A percentile compares a stretch with the other conserved stretches of the same genome.
Conservation (phyloP, 2,888 invertebrate species). For the Eupithecia exiguata region DNA sequence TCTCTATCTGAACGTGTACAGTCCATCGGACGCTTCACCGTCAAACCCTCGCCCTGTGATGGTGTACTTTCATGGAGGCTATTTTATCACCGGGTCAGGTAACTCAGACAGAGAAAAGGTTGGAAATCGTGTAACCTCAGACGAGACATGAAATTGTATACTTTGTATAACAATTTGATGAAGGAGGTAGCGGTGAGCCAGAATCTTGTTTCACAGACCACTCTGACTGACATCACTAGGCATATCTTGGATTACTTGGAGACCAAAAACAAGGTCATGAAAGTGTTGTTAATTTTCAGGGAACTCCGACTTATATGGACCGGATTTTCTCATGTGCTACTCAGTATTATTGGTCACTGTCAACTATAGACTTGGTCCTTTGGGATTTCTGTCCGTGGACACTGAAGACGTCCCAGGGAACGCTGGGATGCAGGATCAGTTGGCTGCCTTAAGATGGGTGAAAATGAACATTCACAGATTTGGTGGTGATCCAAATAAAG, state of each 20-base stretch:
- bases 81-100: slow-evolving; percentile 1
- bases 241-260: no score
- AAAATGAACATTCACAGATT: background rate
- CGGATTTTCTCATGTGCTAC: background rate
- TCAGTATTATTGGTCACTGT: background rate
- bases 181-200: background rate
- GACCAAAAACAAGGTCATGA: background rate
- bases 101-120: background rate
- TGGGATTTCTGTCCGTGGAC: background rate
- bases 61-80: background rate
- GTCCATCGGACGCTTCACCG: background rate
- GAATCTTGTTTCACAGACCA: background rate
- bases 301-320: background rate
- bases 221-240: background rate
- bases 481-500: background rate
- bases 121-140: background rate
- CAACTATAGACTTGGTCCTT: background rate
- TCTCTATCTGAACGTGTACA: background rate
- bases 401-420: slow-evolving; percentile 36
- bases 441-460: background rate
- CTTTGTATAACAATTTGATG: background rate
- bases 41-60: background rate
- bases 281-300: background rate
- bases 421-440: slow-evolving; percentile 39
- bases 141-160: background rate